A percentile compares a stretch with the other conserved stretches of the same genome.
These are phyloP conservation scores for Mus spicilegus DNA, from an alignment of 2,113 vertebrate genomes.

Conservation along the genomic window DNA sequence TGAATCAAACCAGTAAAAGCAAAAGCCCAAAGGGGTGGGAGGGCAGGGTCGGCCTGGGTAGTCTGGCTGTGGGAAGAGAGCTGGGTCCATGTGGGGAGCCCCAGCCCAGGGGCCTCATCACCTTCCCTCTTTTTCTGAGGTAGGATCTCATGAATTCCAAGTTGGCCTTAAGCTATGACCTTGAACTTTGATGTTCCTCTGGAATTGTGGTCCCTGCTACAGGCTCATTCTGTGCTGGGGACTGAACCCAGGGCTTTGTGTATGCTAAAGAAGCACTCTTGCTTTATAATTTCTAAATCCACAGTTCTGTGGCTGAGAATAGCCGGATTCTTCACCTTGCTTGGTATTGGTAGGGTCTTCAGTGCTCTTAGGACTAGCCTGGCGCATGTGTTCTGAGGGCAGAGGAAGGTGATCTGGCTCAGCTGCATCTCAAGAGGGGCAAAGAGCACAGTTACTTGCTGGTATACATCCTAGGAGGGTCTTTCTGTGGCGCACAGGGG, in stretches of 20 bases:
- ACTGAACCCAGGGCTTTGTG: neutral
- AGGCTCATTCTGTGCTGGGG: neutral
- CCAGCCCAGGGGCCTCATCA: slow-evolving; percentile 78
- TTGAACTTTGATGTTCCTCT: neutral
- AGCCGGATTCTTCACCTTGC: neutral
- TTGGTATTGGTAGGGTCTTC: neutral
- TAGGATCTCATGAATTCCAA: neutral
- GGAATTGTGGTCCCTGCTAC: neutral
- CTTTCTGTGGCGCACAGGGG: neutral
- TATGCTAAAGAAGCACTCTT: neutral
- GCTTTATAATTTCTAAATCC: neutral
- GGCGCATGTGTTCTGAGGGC: neutral
- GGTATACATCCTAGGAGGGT: neutral
- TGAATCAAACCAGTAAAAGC: slow-evolving; percentile 83
- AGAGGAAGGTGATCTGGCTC: neutral
- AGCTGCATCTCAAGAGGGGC: neutral
- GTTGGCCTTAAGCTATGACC: neutral
- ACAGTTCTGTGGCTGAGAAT: neutral
- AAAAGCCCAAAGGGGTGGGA: slow-evolving; percentile 80
- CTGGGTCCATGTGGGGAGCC: slow-evolving; percentile 51
- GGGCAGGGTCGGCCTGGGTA: slow-evolving; percentile 60
- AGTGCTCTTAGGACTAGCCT: neutral
- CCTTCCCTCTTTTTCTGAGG: slow-evolving; percentile 75
- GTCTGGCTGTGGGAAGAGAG: slow-evolving; percentile 52
- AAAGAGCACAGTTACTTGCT: neutral